These are phyloP conservation scores for Hypolimnas misippus DNA, from an alignment of 2,888 invertebrate genomes.

Conservation along the genomic window DNA sequence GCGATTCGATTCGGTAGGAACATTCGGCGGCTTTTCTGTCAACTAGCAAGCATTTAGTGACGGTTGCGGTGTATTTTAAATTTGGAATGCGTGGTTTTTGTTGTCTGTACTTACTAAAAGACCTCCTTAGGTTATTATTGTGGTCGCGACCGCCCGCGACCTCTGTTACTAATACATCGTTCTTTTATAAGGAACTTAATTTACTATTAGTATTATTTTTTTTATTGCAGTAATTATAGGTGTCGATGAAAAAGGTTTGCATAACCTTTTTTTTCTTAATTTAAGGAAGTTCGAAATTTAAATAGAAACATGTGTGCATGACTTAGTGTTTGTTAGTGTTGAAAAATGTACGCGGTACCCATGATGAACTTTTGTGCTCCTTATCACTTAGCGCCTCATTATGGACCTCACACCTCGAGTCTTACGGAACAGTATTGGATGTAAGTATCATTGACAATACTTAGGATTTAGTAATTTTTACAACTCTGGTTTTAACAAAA, in stretches of 20 bases:
- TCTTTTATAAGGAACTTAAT: constrained; percentile 1
- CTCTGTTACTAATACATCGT: background rate
- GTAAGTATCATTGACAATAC: constrained; percentile 66
- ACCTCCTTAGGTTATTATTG: constrained; percentile 35
- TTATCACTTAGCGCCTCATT: constrained; percentile 59
- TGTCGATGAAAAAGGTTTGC: background rate
- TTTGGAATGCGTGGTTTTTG: constrained; percentile 64
- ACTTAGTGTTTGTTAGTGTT: constrained; percentile 6
- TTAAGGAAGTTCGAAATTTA: background rate
- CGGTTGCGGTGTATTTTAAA: constrained; percentile 72
- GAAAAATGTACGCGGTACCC: constrained; percentile 75
- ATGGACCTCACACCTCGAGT: constrained; percentile 53
- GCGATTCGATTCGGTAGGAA: constrained; percentile 69
- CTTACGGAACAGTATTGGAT: constrained; percentile 72
- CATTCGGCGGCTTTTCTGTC: constrained; percentile 70
- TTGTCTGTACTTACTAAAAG: constrained; percentile 34
- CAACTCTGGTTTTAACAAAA: too few relatives aligned
- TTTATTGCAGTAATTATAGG: background rate
- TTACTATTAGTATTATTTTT: background rate
- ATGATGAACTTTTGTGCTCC: constrained; percentile 71
- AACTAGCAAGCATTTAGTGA: constrained; percentile 67
- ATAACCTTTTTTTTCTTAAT: background rate
- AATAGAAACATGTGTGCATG: background rate
- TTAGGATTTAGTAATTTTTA: too few relatives aligned
- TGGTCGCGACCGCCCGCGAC: constrained; percentile 12